Base-by-base conservation (phyloP, 2,113 vertebrate genomes). In the Eidolon helvum region DNA sequence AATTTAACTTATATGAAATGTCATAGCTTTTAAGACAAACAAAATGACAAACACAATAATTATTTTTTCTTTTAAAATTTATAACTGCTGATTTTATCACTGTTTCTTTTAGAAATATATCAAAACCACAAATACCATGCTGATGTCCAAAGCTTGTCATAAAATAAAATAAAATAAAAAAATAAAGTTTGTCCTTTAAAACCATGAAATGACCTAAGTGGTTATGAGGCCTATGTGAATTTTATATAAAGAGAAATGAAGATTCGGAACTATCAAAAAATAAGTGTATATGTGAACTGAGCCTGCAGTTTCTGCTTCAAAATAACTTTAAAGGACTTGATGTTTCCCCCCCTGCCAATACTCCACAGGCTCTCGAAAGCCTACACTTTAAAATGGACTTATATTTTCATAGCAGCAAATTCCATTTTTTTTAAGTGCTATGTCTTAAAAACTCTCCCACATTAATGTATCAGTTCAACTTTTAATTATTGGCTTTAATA, bases 201-300 rank as follows among this genome's bases (percentile, higher is more conserved):
- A 86, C 59, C 16, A 66, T 87, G 33, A 93, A 88, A 63, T 91
- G 16, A 35, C 22, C 30, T 55, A 79, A 2, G 18, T 75, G 40
- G 50, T 38, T 66, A 74, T 48, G 14, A 90, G 35, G 43, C 3
- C 19, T 87, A 74, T 61, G 68, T 61, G 7, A 95, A 74, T 83
- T 90, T 55, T 87, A 48, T 86, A 30, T 57, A 18, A 77, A 95
- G 95, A 78, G n/a, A 45, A 90, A 90, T 61, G 22, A 71, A 77
- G 50, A 96, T 75, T 57, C 11, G 87, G 48, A 87, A 78, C 92
- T 83, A 94, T 15, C 10, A 79, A 92, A 80, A 57, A 15, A 48
- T 71, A 92, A 43, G 65, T 43, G 10, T n/a, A 45, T 21, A 69
- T 38, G 1, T 89, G 28, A 91, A 95, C 57, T 71, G 30, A 93